These are phyloP conservation scores for Lasiommata megera DNA, from an alignment of 2,888 invertebrate genomes.

Conservation along the genomic window DNA sequence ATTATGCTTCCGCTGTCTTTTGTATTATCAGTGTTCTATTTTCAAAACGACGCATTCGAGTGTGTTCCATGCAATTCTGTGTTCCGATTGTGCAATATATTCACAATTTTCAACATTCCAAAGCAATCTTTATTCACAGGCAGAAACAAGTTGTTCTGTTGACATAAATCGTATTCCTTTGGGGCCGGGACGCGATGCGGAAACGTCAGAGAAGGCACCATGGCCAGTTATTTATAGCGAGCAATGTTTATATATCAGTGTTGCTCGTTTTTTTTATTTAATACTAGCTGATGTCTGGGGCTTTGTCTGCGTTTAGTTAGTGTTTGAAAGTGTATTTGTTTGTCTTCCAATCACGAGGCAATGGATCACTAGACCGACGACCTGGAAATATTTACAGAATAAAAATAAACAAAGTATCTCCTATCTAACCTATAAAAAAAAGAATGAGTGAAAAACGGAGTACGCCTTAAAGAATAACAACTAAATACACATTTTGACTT, in stretches of 20 bases:
- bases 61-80: slow-evolving; percentile 4
- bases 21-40: background rate
- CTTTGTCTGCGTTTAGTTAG: no score
- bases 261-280: slow-evolving; percentile 1
- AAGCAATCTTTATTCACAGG: slow-evolving; percentile 22
- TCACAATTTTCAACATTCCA: slow-evolving; percentile 17
- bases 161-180: slow-evolving; percentile 64
- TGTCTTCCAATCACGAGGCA: no score
- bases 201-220: slow-evolving; percentile 61
- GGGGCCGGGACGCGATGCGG: slow-evolving; percentile 54
- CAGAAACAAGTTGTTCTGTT: slow-evolving; percentile 60
- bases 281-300: no score
- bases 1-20: no score
- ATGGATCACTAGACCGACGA: no score
- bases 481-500: no score
- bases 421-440: no score
- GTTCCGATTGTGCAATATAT: slow-evolving; percentile 12
- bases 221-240: slow-evolving; percentile 62
- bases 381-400: no score
- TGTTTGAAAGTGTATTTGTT: no score
- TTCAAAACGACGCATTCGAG: background rate
- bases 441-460: no score
- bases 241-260: slow-evolving; percentile 26
- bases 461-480: no score
- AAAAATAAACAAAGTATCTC: no score